phyloP scores from a whole-genome alignment of 2,797 vertebrate species.

The Coendou prehensilis region DNA sequence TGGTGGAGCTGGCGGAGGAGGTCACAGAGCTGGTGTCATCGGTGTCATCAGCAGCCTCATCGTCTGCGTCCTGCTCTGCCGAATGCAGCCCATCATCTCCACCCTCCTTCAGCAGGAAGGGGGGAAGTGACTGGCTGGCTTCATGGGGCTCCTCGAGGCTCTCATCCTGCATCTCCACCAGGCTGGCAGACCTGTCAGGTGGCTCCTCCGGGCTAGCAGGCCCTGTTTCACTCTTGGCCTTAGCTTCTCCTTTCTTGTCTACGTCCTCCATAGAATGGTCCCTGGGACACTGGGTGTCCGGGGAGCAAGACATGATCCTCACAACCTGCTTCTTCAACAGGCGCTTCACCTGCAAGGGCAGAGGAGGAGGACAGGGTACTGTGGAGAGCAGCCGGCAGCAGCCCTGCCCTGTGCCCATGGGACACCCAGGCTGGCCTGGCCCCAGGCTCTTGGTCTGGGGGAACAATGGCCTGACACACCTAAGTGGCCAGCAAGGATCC shows the following conservation, averaged over 20 bases:
- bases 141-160: conserved; percentile 83
- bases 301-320: conserved; percentile 93
- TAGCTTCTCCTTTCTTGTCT: conserved; percentile 81
- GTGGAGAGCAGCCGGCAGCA: neutral
- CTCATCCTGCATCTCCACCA: conserved; percentile 86
- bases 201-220: conserved; percentile 80
- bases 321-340: conserved; percentile 96
- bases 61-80: conserved; percentile 95
- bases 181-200: conserved; percentile 81
- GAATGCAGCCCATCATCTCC: conserved; percentile 89
- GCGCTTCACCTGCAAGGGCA: conserved; percentile 92
- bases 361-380: neutral
- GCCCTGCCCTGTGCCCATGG: neutral
- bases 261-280: conserved; percentile 88
- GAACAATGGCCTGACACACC: neutral
- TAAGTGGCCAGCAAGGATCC: conserved; percentile 52
- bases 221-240: conserved; percentile 81
- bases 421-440: neutral
- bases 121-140: conserved; percentile 81
- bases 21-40: conserved; percentile 98
- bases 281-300: conserved; percentile 89
- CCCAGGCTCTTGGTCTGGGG: neutral
- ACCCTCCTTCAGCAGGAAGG: conserved; percentile 88
- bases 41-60: conserved; percentile 96
- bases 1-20: conserved; percentile 97